Evolutionary conservation across 2,888 invertebrate genomes (phyloP).

Genomic region (Pseudeuparius sepicola): DNA sequence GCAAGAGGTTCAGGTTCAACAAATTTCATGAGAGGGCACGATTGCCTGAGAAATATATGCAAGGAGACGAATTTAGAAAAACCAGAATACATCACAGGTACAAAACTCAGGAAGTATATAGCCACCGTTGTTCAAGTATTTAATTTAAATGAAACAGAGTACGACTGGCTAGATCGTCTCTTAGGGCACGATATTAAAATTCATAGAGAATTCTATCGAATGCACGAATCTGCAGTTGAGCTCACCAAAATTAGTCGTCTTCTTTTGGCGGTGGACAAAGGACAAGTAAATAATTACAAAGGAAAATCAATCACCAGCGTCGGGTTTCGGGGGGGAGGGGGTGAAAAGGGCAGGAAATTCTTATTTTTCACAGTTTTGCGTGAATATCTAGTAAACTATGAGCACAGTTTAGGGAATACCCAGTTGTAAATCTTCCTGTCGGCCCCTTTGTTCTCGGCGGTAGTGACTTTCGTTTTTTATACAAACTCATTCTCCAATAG

Average conservation of each 20-base stretch:
- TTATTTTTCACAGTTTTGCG: too few species aligned
- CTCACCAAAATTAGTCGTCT: conserved; percentile 25
- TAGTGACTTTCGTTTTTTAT: too few species aligned
- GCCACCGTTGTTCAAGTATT: conserved; percentile 27
- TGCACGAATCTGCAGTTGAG: conserved; percentile 25
- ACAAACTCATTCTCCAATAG: too few species aligned
- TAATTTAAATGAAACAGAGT: conserved; percentile 25
- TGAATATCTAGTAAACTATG: too few species aligned
- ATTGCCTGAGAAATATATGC: conserved; percentile 16
- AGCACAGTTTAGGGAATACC: too few species aligned
- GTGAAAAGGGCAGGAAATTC: too few species aligned
- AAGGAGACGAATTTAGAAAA: conserved; percentile 13
- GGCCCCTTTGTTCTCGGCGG: too few species aligned
- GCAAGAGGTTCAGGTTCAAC: conserved; percentile 12
- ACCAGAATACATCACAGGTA: conserved; percentile 22
- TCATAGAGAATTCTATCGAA: conserved; percentile 25
- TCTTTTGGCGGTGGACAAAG: conserved; percentile 23
- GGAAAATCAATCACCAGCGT: too few species aligned
- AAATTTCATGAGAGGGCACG: conserved; percentile 18
- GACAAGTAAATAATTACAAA: too few species aligned
- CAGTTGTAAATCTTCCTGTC: too few species aligned
- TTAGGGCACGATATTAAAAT: conserved; percentile 26
- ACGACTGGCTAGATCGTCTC: conserved; percentile 25
- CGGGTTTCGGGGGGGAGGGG: too few species aligned
- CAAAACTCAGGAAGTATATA: conserved; percentile 25